Conservation (phyloP, 2,888 invertebrate species). For the Rhopalosiphum nymphaeae region DNA sequence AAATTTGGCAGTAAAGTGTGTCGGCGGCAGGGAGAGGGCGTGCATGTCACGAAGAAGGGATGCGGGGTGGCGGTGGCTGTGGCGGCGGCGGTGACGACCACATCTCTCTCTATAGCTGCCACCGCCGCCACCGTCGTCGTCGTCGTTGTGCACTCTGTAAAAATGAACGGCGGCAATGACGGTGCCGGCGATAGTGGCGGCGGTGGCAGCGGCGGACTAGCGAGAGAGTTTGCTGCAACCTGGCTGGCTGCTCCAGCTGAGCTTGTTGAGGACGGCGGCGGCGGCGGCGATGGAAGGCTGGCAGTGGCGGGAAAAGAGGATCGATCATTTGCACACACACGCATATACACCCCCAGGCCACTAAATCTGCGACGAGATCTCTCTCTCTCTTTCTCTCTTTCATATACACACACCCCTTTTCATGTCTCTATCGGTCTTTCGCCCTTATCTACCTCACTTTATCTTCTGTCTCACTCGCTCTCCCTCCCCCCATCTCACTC, state of each 20-base stretch:
- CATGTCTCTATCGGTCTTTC: background rate
- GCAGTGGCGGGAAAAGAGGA: conserved; percentile 47
- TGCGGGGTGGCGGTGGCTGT: background rate
- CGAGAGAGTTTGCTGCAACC: conserved; percentile 42
- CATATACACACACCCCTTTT: background rate
- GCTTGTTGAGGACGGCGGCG: conserved; percentile 43
- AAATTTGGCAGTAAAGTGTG: conserved; percentile 60
- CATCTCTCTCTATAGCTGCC: background rate
- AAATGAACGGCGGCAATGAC: conserved; percentile 43
- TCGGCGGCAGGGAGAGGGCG: background rate
- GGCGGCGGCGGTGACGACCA: conserved; percentile 26
- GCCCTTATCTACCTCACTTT: background rate
- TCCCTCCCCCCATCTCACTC: background rate
- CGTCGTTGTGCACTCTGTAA: conserved; percentile 40
- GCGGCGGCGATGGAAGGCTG: background rate
- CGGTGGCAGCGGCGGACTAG: conserved; percentile 14
- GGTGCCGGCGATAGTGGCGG: conserved; percentile 10
- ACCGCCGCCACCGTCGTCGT: background rate
- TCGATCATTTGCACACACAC: conserved; percentile 64
- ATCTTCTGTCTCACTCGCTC: background rate
- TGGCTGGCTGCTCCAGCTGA: conserved; percentile 44
- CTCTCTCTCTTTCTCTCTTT: background rate
- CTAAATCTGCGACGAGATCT: conserved; percentile 58
- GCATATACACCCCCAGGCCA: conserved; percentile 40
- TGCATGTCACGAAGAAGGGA: background rate